Base-by-base conservation (phyloP, 2,888 invertebrate genomes). In the Acronicta leporina region DNA sequence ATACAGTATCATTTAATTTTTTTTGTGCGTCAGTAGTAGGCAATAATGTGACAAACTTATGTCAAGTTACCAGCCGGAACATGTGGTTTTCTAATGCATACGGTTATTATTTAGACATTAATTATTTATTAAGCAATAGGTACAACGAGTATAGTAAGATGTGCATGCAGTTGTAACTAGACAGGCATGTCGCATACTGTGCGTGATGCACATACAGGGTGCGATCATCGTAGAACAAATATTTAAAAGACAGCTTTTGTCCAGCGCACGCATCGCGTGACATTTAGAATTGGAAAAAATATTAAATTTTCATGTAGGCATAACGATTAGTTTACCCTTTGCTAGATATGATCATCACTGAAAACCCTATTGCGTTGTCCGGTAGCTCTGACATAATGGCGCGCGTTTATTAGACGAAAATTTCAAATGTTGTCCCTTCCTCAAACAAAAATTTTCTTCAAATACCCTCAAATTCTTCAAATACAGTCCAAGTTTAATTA, bases 201-300 rank as follows among this genome's bases (percentile, higher is more conserved):
- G 59, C 59, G 74, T 55, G 69, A 54, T 63, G 56, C 62, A 44
- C 35, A 55, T 68, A 52, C 42, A 35, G 38, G 58, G 69, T 58
- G 51, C 43, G 35, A 15, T 16, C 48, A 51, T 46, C 51, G 57
- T 60, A 64, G 30, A 57, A 52, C 65, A 69, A 74, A 74, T 74
- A 65, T 63, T 72, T 74, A 69, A 64, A 63, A 63, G 35, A 57
- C 42, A 73, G 69, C 74, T 64, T 71, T 73, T 59, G 53, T 64
- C 41, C 58, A 40, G 42, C 33, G 64, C 55, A 50, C 42, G 47
- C 43, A 63, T 70, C 54, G 73, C 74, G 74, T 73, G 63, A 73
- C 51, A 68, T 68, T 68, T 63, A 40, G 41, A 58, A 73, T 72
- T 56, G 27, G 15, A 68, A 68, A 59, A 68, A 66, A 51, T 46